Evolutionary conservation across 30 jellyfish, hydroid and myxozoan species (phyloP).

Genomic region (Nemopilema nomurai): DNA sequence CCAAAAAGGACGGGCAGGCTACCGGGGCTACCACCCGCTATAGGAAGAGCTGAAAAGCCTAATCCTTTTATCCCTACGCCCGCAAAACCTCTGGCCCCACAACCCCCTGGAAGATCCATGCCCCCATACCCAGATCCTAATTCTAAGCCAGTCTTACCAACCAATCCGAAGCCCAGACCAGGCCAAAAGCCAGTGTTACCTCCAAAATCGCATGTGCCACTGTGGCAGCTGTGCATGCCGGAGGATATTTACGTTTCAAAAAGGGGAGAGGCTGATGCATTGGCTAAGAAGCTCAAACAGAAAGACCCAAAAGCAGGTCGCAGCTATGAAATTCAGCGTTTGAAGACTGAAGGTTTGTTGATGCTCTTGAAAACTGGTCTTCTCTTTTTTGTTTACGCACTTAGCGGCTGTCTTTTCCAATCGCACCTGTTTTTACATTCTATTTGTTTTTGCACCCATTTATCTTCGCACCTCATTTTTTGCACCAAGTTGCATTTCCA

Average conservation of each 20-base stretch:
- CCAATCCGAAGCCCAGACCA: not conserved
- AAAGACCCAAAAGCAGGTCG: not conserved
- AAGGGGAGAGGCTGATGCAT: not conserved
- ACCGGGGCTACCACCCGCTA: not conserved
- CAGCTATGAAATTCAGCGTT: conserved; percentile 3
- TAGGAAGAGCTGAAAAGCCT: not conserved
- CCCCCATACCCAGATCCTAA: conserved; percentile 53
- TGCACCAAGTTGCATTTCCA: no score
- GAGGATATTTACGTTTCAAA: not conserved
- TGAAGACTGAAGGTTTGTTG: not conserved
- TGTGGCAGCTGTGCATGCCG: not conserved
- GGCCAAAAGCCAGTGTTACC: not conserved
- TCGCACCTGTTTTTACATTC: no score
- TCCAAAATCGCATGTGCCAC: no score
- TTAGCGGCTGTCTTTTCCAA: no score
- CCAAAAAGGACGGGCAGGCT: conserved; percentile 1
- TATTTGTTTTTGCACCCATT: no score
- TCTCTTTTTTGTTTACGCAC: no score
- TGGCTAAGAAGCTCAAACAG: not conserved
- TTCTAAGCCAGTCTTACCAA: conserved; percentile 23
- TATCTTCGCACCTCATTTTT: no score
- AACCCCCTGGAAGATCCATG: not conserved
- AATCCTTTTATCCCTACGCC: not conserved
- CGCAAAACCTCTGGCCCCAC: not conserved
- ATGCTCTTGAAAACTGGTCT: not conserved